Percentiles rank a stretch among this genome's conserved stretches.
Evolutionary conservation across 2,113 vertebrate species (phyloP).

Genomic region (Myotis davidii): DNA sequence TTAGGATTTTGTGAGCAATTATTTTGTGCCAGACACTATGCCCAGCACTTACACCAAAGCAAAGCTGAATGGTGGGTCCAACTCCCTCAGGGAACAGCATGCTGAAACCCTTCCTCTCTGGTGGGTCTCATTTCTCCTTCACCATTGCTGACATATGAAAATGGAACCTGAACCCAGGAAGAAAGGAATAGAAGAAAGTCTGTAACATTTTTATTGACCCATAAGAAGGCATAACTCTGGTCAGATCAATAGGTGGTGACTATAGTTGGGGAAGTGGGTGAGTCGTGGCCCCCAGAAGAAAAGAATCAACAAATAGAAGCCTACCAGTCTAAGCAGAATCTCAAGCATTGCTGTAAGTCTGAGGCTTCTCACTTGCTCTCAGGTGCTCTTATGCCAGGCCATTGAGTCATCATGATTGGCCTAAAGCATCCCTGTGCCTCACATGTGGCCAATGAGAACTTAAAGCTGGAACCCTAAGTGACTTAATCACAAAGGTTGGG

Average conservation of each 20-base stretch:
- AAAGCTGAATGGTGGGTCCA: neutral
- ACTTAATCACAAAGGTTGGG: neutral
- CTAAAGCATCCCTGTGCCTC: neutral
- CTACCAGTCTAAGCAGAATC: neutral
- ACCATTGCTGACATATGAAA: neutral
- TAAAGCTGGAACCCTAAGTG: neutral
- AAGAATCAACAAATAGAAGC: neutral
- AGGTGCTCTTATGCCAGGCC: neutral
- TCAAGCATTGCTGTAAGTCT: neutral
- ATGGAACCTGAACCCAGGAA: neutral
- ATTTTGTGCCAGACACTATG: neutral
- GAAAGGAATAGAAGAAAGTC: neutral
- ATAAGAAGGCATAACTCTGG: neutral
- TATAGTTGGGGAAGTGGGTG: neutral
- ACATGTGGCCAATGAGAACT: neutral
- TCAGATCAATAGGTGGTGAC: neutral
- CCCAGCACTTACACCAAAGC: neutral
- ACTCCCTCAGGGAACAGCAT: fast-evolving
- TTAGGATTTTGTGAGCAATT: neutral
- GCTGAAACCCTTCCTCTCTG: neutral
- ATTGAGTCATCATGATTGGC: neutral
- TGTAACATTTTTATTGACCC: neutral
- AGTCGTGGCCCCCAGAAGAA: neutral
- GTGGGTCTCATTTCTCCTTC: neutral
- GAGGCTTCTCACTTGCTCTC: neutral